These are phyloP conservation scores for Caprella mutica DNA, from an alignment of 2,888 invertebrate species.

Conservation along the genomic window DNA sequence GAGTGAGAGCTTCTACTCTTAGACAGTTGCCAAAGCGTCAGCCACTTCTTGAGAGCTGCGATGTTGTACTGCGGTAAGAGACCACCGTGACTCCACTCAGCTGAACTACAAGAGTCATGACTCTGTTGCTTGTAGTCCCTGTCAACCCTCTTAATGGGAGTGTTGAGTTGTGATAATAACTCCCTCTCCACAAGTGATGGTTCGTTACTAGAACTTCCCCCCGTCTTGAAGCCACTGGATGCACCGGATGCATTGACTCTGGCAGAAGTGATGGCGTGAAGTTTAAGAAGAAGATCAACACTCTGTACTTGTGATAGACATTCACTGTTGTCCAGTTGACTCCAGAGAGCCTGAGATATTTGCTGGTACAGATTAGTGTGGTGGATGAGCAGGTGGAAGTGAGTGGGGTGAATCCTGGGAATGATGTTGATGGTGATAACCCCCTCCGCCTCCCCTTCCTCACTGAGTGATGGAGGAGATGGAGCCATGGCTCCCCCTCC, in stretches of 20 bases:
- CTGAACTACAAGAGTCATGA: too few species aligned
- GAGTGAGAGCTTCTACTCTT: slow-evolving; percentile 6
- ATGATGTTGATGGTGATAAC: slow-evolving; percentile 23
- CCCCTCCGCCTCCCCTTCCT: slow-evolving; percentile 28
- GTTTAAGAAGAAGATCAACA: slow-evolving; percentile 29
- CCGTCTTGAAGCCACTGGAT: too few species aligned
- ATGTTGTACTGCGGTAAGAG: slow-evolving; percentile 54
- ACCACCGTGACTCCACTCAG: slow-evolving; percentile 55
- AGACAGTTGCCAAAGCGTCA: slow-evolving; percentile 33
- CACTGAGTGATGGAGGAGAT: slow-evolving; percentile 4
- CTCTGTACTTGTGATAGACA: slow-evolving; percentile 23
- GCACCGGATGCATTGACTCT: too few species aligned
- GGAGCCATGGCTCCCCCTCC: too few species aligned
- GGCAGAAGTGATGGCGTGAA: slow-evolving; percentile 19
- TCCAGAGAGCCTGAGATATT: slow-evolving; percentile 27
- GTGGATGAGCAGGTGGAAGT: slow-evolving; percentile 21
- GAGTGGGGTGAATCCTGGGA: slow-evolving; percentile 26
- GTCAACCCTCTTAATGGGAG: slow-evolving; percentile 39
- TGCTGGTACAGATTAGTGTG: slow-evolving; percentile 30
- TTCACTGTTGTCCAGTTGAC: slow-evolving; percentile 14
- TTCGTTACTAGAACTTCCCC: too few species aligned
- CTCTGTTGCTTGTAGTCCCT: too few species aligned
- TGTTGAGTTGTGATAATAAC: too few species aligned
- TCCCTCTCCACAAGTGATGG: slow-evolving; percentile 15
- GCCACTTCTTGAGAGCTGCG: slow-evolving; percentile 23